These are phyloP conservation scores for Protosalanx chinensis DNA, from an alignment of 2,797 vertebrate genomes.

Conservation along the genomic window DNA sequence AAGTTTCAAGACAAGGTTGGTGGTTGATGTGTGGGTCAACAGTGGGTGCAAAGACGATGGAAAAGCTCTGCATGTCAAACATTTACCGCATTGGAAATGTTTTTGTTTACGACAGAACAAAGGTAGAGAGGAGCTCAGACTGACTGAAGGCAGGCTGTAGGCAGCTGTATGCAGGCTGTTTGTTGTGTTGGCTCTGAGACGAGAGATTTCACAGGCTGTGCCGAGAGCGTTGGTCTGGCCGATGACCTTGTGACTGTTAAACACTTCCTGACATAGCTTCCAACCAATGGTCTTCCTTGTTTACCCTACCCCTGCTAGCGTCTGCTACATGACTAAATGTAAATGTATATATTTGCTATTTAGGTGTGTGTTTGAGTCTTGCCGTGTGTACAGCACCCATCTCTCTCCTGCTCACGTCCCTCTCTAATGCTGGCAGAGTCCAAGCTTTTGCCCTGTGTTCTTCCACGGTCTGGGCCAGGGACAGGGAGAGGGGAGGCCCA, in stretches of 20 bases:
- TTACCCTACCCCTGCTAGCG: conserved; percentile 11
- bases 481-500: conserved; percentile 30
- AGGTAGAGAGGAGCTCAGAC: conserved; percentile 24
- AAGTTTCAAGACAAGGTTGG: background rate
- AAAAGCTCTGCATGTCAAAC: background rate
- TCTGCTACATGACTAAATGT: conserved; percentile 9
- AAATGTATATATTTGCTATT: background rate
- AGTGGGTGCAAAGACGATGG: background rate
- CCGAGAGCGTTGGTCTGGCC: conserved; percentile 31
- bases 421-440: no score
- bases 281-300: conserved; percentile 38
- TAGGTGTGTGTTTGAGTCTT: background rate
- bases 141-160: conserved; percentile 38
- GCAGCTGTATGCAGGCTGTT: conserved; percentile 18
- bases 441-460: background rate
- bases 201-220: conserved; percentile 34
- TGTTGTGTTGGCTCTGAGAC: conserved; percentile 37
- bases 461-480: background rate
- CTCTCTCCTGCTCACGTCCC: no score
- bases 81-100: background rate
- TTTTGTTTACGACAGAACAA: conserved; percentile 2
- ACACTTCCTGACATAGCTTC: conserved; percentile 29
- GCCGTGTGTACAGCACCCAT: conserved; percentile 3
- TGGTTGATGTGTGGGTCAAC: background rate
- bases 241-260: conserved; percentile 43